A percentile compares a stretch with the other conserved stretches of the same genome.
Evolutionary conservation across 1,140 invertebrate species (phyloP).

Genomic region (Drosophila pseudoananassae): DNA sequence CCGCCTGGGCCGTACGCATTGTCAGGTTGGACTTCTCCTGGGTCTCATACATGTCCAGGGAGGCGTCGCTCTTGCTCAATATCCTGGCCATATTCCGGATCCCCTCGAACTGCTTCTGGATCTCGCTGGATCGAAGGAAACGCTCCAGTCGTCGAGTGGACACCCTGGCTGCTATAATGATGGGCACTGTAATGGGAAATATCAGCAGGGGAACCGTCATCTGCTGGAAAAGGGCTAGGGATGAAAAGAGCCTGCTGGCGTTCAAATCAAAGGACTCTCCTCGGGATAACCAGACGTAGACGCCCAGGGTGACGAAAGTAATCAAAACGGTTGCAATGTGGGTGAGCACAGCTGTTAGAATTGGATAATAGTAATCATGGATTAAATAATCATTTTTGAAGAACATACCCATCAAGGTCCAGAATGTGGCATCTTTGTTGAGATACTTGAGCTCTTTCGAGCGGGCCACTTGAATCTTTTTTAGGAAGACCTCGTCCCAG

Average conservation of each 20-base stretch:
- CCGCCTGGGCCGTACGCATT: conserved; percentile 63
- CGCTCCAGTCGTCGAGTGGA: conserved; percentile 88
- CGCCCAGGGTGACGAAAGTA: conserved; percentile 89
- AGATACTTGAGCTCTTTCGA: conserved; percentile 89
- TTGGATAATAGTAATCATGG: neutral
- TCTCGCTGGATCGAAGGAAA: conserved; percentile 89
- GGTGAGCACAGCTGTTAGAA: conserved; percentile 85
- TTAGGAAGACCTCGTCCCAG: conserved; percentile 91
- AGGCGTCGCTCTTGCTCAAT: conserved; percentile 82
- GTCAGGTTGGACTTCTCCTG: conserved; percentile 68
- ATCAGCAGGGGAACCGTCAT: conserved; percentile 91
- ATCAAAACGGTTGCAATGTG: conserved; percentile 90
- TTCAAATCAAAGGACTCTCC: conserved; percentile 85
- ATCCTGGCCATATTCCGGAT: conserved; percentile 80
- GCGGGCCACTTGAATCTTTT: conserved; percentile 88
- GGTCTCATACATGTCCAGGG: conserved; percentile 80
- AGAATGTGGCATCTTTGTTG: conserved; percentile 90
- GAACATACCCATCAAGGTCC: conserved; percentile 89
- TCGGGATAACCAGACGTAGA: conserved; percentile 85
- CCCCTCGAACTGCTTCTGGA: conserved; percentile 85
- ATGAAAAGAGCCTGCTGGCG: conserved; percentile 90
- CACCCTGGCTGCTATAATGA: conserved; percentile 90
- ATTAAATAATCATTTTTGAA: neutral
- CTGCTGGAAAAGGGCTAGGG: conserved; percentile 92
- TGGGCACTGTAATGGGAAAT: conserved; percentile 91